A percentile compares a stretch with the other conserved stretches of the same genome.
Evolutionary conservation across 1,140 invertebrate genomes (phyloP).

Genomic region (Camponotus pennsylvanicus): DNA sequence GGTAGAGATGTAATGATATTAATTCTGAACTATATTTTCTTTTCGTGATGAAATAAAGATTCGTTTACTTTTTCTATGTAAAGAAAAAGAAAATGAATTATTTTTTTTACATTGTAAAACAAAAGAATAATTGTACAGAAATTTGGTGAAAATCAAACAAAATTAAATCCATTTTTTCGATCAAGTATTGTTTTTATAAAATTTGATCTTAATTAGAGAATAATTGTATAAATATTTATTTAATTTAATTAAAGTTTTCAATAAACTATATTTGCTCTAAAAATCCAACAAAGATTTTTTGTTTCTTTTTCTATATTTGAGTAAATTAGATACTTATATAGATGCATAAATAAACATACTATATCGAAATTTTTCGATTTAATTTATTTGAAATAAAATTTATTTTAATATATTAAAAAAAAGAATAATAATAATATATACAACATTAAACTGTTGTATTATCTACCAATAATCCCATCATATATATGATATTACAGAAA

Average conservation of each 20-base stretch:
- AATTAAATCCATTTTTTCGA: not conserved
- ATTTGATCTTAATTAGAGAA: not conserved
- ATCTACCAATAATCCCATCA: no score
- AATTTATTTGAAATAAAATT: no score
- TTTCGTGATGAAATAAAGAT: not conserved
- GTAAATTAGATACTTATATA: not conserved
- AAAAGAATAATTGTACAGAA: not conserved
- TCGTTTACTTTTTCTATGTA: not conserved
- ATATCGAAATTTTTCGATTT: no score
- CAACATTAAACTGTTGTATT: no score
- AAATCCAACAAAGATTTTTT: not conserved
- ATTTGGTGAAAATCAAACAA: not conserved
- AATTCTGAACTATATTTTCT: not conserved
- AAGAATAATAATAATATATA: no score
- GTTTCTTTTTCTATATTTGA: not conserved
- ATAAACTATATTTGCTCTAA: not conserved
- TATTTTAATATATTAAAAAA: no score
- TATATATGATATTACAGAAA: no score
- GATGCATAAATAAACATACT: no score
- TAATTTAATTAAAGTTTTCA: not conserved
- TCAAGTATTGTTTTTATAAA: not conserved
- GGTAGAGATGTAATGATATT: slow-evolving; percentile 37
- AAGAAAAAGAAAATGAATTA: not conserved
- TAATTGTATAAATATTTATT: slow-evolving; percentile 6
- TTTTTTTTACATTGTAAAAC: not conserved